Evolutionary conservation across 2,888 invertebrate species (phyloP).

Genomic region (Alsophila aescularia): DNA sequence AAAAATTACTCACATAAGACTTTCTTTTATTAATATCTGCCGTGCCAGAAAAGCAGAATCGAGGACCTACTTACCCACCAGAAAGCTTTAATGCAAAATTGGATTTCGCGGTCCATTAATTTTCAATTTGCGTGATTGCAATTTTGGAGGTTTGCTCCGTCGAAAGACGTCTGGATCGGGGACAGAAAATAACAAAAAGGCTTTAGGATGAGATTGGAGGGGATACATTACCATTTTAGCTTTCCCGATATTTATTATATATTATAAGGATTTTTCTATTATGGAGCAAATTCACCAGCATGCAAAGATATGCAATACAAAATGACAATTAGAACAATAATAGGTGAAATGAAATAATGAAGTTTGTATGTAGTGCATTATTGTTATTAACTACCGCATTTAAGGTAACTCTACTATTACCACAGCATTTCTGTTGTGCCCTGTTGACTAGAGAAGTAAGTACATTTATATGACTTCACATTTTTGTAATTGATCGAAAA

Average conservation of each 20-base stretch:
- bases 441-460: too few species aligned
- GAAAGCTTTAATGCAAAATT: conserved; percentile 81
- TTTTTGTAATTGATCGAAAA: too few species aligned
- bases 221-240: conserved; percentile 59
- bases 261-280: neutral
- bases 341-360: too few species aligned
- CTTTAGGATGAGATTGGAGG: conserved; percentile 69
- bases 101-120: conserved; percentile 83
- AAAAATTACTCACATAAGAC: conserved; percentile 27
- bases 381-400: too few species aligned
- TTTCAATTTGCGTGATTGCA: conserved; percentile 84
- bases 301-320: neutral
- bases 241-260: conserved; percentile 35
- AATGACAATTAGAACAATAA: too few species aligned
- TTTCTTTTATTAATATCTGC: conserved; percentile 42
- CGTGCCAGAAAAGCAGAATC: conserved; percentile 49
- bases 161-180: conserved; percentile 70
- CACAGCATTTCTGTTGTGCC: too few species aligned
- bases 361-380: too few species aligned
- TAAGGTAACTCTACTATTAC: too few species aligned
- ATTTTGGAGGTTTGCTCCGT: conserved; percentile 81
- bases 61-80: conserved; percentile 64
- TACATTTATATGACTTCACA: too few species aligned
- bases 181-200: conserved; percentile 76
- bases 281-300: neutral